Conservation (phyloP, 2,888 invertebrate species). For the Nymphalis c-album region DNA sequence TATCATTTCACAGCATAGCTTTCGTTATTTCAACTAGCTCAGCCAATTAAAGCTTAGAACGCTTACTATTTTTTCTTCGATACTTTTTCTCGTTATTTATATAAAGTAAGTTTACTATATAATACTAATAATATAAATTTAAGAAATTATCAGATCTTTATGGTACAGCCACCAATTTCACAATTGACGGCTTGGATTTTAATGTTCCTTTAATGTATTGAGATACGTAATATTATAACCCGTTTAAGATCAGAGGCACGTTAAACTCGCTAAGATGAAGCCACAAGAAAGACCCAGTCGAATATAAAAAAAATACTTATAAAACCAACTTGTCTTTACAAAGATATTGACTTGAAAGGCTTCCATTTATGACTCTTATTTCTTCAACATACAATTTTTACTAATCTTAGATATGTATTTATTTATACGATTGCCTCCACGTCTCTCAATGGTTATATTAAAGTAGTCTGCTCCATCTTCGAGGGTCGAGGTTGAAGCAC, state of each 20-base stretch:
- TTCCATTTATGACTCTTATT: neutral
- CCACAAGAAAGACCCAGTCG: neutral
- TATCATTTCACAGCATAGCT: constrained; percentile 20
- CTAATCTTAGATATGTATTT: neutral
- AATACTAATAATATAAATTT: too few species aligned
- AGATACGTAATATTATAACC: neutral
- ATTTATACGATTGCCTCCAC: constrained; percentile 37
- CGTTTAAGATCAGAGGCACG: neutral
- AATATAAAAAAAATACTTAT: neutral
- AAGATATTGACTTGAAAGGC: neutral
- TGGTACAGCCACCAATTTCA: too few species aligned
- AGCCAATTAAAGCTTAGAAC: neutral
- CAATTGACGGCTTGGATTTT: too few species aligned
- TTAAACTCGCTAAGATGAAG: neutral
- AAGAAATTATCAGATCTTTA: too few species aligned
- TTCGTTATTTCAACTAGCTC: constrained; percentile 1
- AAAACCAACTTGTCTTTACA: too few species aligned
- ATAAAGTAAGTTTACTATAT: too few species aligned
- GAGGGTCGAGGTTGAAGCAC: constrained; percentile 61
- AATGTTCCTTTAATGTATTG: too few species aligned
- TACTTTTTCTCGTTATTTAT: neutral
- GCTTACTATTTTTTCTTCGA: neutral
- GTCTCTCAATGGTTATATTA: constrained; percentile 66
- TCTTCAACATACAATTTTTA: neutral
- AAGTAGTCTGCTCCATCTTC: constrained; percentile 47